phyloP scores from a whole-genome alignment of 2,888 invertebrate genomes.

The Drosophila rubida region DNA sequence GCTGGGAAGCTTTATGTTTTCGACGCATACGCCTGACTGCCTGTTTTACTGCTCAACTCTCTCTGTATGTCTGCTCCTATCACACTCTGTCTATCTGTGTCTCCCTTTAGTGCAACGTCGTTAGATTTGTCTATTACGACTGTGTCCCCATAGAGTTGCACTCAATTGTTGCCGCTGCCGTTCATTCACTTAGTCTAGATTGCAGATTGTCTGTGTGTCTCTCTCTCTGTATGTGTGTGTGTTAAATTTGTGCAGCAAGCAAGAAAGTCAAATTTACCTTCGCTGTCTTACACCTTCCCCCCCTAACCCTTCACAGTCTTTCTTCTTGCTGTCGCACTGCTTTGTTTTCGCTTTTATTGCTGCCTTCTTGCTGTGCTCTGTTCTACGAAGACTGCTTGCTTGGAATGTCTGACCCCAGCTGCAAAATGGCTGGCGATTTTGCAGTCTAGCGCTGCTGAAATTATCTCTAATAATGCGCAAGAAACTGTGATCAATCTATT shows the following conservation, averaged over 20 bases:
- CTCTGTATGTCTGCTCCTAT: constrained; percentile 8
- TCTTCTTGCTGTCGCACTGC: not conserved
- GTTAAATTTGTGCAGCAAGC: constrained; percentile 70
- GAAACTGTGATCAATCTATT: too few species aligned
- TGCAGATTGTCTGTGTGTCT: constrained; percentile 42
- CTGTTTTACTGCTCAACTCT: constrained; percentile 48
- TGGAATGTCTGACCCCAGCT: not conserved
- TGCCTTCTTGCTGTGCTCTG: not conserved
- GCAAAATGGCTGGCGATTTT: constrained; percentile 19
- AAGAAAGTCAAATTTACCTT: constrained; percentile 71
- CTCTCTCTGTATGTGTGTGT: too few species aligned
- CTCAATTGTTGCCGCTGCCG: constrained; percentile 47
- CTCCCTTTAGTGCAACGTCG: constrained; percentile 64
- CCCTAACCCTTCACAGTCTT: not conserved
- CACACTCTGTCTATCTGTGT: constrained; percentile 26
- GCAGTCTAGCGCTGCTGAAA: not conserved
- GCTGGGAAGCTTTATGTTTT: constrained; percentile 64
- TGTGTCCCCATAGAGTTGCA: constrained; percentile 66
- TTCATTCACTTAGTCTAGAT: constrained; percentile 54
- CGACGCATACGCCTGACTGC: constrained; percentile 63
- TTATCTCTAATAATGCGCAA: too few species aligned
- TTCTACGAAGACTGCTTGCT: constrained; percentile 4
- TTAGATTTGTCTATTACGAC: constrained; percentile 75
- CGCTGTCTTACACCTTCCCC: constrained; percentile 13
- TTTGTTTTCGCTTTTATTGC: constrained; percentile 11